A percentile compares a stretch with the other conserved stretches of the same genome.
Evolutionary conservation across 2,797 vertebrate genomes (phyloP).

Genomic region (Megaceryle alcyon): DNA sequence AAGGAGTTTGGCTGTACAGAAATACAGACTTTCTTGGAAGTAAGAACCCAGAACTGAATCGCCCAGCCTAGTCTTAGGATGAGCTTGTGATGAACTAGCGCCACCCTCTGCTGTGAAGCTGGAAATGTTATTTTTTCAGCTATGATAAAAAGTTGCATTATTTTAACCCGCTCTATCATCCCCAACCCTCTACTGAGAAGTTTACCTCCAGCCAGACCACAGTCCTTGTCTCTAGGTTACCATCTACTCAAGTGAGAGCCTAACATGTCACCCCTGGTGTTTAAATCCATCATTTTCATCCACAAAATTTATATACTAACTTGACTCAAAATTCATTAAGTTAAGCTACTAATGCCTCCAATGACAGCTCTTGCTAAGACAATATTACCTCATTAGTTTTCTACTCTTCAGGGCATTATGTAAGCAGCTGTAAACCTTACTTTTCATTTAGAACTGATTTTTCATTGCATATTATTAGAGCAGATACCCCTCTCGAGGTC

Average conservation of each 20-base stretch:
- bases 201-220: not conserved
- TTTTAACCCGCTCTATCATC: not conserved
- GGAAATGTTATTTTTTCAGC: not conserved
- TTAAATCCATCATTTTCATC: not conserved
- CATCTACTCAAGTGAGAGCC: not conserved
- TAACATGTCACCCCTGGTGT: not conserved
- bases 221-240: not conserved
- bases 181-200: not conserved
- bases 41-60: rapidly evolving
- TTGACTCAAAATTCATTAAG: not conserved
- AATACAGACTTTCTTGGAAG: not conserved
- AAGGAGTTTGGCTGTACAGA: rapidly evolving
- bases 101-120: not conserved
- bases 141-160: not conserved
- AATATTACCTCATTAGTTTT: not conserved
- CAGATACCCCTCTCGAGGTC: not conserved
- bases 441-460: not conserved
- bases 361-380: not conserved
- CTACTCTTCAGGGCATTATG: not conserved
- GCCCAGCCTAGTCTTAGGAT: constrained; percentile 16
- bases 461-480: not conserved
- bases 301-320: not conserved
- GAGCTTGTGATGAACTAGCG: constrained; percentile 30
- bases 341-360: not conserved
- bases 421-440: not conserved